Conservation (phyloP, 2,113 vertebrate genomes). For the Diadophis punctatus region DNA sequence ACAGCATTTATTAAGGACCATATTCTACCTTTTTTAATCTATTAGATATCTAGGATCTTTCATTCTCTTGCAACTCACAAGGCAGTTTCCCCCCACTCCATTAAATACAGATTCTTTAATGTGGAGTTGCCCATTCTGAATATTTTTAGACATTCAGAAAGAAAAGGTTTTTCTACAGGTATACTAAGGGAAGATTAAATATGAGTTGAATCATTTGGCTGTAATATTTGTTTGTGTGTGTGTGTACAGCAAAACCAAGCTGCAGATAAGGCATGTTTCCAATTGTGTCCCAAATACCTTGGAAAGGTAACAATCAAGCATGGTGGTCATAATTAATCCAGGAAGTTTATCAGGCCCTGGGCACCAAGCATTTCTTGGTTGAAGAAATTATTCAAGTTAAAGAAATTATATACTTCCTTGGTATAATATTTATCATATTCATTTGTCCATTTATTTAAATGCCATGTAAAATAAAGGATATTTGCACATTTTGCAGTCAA, state of each 20-base stretch:
- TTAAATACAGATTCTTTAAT: background rate
- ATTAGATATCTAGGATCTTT: background rate
- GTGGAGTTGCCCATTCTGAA: background rate
- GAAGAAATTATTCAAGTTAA: background rate
- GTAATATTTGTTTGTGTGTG: background rate
- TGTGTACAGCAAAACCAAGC: background rate
- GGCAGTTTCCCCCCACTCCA: background rate
- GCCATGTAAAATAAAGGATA: background rate
- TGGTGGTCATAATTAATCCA: background rate
- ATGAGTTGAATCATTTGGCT: background rate
- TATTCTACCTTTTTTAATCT: background rate
- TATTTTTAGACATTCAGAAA: background rate
- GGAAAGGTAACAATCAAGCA: background rate
- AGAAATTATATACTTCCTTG: background rate
- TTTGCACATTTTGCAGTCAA: background rate
- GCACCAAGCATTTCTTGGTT: background rate
- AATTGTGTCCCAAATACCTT: background rate
- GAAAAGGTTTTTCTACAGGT: background rate
- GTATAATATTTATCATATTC: background rate
- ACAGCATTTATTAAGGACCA: background rate
- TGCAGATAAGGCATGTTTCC: background rate
- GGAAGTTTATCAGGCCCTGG: background rate
- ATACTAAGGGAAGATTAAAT: background rate
- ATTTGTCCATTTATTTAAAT: background rate
- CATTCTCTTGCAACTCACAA: background rate